Evolutionary conservation across 2,113 vertebrate species (phyloP), one percentile per base, ranked within the genome.

Genomic region (Bos taurus): DNA sequence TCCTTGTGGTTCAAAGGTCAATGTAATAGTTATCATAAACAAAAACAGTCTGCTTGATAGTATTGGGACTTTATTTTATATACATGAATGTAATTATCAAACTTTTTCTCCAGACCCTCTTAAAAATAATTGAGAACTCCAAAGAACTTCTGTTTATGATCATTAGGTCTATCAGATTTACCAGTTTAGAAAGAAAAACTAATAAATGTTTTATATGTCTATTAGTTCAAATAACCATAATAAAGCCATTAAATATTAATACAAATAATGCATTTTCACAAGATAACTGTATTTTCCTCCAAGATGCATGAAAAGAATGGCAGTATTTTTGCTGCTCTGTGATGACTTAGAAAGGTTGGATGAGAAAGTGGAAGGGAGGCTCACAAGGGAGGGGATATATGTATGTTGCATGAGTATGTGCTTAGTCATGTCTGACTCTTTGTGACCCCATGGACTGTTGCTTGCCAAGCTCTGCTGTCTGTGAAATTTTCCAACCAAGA

Each of bases 201-300:
- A 91, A 81, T 15, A 77, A 83, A 46, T 21, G 52, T 91, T 88
- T 16, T 30, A 57, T 83, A n/a, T 74, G 28, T 25, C 50, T 77
- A 59, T 80, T 80, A 30, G 6, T 52, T 56, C 52, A 82, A 95
- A 89, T 67, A 94, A 19, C 19, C 33, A 59, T 80, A 97, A 92
- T 57, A 67, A 92, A 36, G 12, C 11, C 56, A 74, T 33, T 59
- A 88, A 80, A 67, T 67, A 6, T 67, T 94, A 89, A 52, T 19
- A 60, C 83, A 85, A 81, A 23, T 67, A 50, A 36, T 36, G 10
- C 43, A 71, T 40, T 50, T 87, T 82, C 54, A 74, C 81, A 16
- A 74, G 57, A 83, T 52, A 62, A 81, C 43, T 74, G 25, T 36
- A 30, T 36, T 56, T 90, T 52, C 36, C 13, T 43, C 10, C 87